Evolutionary conservation across 2,113 vertebrate species (phyloP), one percentile per base, ranked within the genome.

Genomic region (Engystomops pustulosus): DNA sequence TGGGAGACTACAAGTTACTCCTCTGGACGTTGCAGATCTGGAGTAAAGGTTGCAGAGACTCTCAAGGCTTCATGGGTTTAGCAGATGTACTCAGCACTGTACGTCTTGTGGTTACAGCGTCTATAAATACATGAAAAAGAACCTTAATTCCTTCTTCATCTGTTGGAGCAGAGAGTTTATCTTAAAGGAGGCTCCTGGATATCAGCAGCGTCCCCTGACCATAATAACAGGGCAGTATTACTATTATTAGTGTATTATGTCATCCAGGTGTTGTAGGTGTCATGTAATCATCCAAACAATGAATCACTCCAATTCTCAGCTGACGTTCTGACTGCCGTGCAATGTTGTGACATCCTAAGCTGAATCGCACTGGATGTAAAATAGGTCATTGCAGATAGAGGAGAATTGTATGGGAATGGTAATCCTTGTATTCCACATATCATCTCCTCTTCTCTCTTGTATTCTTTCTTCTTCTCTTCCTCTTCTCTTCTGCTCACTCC

Each of bases 61-160:
- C 72, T 49, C 17, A 49, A 25, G 15, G 15, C 4, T 23, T 51
- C 30, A 58, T 9, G 23, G 23, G 30, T 3, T 38, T 58, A 77
- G 1, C 74, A 58, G 74, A 20, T 77, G 74, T 38, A 7, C 12
- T 7, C 1, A 23, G 34, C 34, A 7, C 20, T 34, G n/a, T 3
- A 38, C 18, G 34, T 77, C 74, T 36, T 77, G 74, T 58, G 51
- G 20, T 77, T 77, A 12, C 51, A 58, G 74, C 18, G 25, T 25
- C 74, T 58, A 58, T 53, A 77, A 58, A 77, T 77, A 58, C 3
- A 77, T 38, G n/a, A 14, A 30, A 38, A 36, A 10, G 45, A 77
- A 77, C 49, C 14, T 77, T 38, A 77, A 36, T 76, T 36, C 1
- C 20, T 55, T 77, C 12, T 14, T 10, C 17, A 18, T 30, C 47